Conservation (phyloP, 2,888 invertebrate genomes). For the Tortrix viridana region DNA sequence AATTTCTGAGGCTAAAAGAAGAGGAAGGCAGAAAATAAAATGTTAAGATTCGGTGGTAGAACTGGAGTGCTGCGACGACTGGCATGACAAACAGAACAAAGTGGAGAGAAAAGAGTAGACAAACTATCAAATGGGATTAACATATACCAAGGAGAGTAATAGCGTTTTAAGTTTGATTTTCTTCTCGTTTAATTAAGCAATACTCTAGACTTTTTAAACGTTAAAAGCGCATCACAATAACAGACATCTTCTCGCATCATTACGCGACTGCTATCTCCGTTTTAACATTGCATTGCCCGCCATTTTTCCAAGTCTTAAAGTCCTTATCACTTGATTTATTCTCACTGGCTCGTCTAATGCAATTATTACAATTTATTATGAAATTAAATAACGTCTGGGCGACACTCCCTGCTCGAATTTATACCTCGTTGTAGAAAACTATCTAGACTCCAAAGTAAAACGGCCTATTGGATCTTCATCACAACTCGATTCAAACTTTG, state of each 20-base stretch:
- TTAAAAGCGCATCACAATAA: too few relatives aligned
- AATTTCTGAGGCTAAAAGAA: too few relatives aligned
- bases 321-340: slow-evolving; percentile 69
- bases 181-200: too few relatives aligned
- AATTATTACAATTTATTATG: slow-evolving; percentile 83
- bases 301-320: slow-evolving; percentile 34
- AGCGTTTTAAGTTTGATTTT: too few relatives aligned
- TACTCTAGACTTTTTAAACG: too few relatives aligned
- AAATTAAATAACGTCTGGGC: slow-evolving; percentile 80
- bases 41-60: too few relatives aligned
- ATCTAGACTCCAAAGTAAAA: slow-evolving; percentile 53
- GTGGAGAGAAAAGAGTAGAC: too few relatives aligned
- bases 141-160: too few relatives aligned
- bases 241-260: not conserved
- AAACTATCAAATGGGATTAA: too few relatives aligned
- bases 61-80: too few relatives aligned
- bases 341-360: slow-evolving; percentile 68
- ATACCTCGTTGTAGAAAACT: slow-evolving; percentile 73
- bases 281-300: slow-evolving; percentile 24
- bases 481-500: slow-evolving; percentile 68
- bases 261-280: slow-evolving; percentile 11
- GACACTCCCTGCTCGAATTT: slow-evolving; percentile 67
- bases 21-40: too few relatives aligned
- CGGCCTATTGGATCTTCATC: slow-evolving; percentile 50
- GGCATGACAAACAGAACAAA: too few relatives aligned